Base-by-base conservation (phyloP, 2,113 vertebrate genomes). In the Rynchops niger region DNA sequence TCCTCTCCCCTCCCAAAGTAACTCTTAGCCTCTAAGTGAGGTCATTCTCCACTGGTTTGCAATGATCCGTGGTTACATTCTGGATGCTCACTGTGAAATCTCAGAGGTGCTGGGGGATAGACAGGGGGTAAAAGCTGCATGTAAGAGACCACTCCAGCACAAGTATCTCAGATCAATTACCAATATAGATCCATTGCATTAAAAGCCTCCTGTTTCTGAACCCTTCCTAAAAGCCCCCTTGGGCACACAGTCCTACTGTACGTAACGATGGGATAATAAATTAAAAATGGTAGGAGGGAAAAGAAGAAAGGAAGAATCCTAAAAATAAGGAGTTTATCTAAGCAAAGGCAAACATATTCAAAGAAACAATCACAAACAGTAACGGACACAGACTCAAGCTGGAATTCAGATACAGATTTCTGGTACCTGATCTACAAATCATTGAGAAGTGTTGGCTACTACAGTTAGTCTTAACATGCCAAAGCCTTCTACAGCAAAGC, bases 161-260 rank as follows among this genome's bases (percentile, higher is more conserved):
- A 91, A 88, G 93, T 67, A 88, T 17, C n/a, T 55, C 74, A 62
- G 74, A 93, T 95, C 91, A 93, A 81, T 91, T 95, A 93, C 59
- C 79, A 77, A 58, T 86, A 97, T 4, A 87, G 74, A 91, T 66
- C 79, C 29, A 77, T 6, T 66, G 79, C 87, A 91, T 73, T 90
- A 93, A 59, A 94, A 86, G 61, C 36, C 71, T 85, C 36, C 71
- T 67, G 40, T 81, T 97, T 85, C 82, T 73, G 63, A 82, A 42
- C 32, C 32, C 62, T 72, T 80, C 56, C 66, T 87, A 93, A 91
- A 95, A 91, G 73, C 38, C 26, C 91, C 66, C 42, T 77, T 1
- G 14, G 71, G 78, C 11, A 66, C 3, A 3, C 20, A 62, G 26
- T 45, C 26, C 45, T 43, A 73, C 29, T 19, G 25, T 43, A 76